These are phyloP conservation scores for Rhodophaea formosa DNA, from an alignment of 2,888 invertebrate genomes.

Conservation along the genomic window DNA sequence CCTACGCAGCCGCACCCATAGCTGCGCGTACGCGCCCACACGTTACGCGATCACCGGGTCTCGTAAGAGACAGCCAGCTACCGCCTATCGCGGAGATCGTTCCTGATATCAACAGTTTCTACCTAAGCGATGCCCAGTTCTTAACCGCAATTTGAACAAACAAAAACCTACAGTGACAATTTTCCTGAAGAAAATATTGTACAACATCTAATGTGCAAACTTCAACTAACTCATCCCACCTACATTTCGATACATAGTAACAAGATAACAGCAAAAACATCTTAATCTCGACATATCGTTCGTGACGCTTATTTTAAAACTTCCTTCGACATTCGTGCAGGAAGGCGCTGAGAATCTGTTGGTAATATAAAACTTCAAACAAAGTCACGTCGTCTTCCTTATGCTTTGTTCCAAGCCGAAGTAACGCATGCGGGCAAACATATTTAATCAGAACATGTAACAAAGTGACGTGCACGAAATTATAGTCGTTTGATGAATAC, in stretches of 20 bases:
- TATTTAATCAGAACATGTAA: conserved; percentile 6
- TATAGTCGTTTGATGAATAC: conserved; percentile 4
- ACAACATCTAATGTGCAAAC: background rate
- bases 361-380: conserved; percentile 16
- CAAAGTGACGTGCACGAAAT: conserved; percentile 9
- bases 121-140: background rate
- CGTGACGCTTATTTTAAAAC: conserved; percentile 9
- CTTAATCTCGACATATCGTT: conserved; percentile 7
- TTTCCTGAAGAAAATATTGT: background rate
- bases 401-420: conserved; percentile 14
- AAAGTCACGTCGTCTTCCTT: conserved; percentile 13
- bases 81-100: conserved; percentile 24
- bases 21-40: conserved; percentile 61
- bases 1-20: conserved; percentile 70
- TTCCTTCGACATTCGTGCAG: conserved; percentile 7
- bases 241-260: conserved; percentile 4
- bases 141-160: background rate
- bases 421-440: conserved; percentile 10
- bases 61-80: conserved; percentile 37
- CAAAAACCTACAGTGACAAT: background rate
- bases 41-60: conserved; percentile 55
- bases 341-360: conserved; percentile 7
- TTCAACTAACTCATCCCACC: background rate
- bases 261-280: conserved; percentile 7
- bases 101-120: background rate